A percentile compares a stretch with the other conserved stretches of the same genome.
These are phyloP conservation scores for Willisornis vidua DNA, from an alignment of 2,113 vertebrate species.

Conservation along the genomic window DNA sequence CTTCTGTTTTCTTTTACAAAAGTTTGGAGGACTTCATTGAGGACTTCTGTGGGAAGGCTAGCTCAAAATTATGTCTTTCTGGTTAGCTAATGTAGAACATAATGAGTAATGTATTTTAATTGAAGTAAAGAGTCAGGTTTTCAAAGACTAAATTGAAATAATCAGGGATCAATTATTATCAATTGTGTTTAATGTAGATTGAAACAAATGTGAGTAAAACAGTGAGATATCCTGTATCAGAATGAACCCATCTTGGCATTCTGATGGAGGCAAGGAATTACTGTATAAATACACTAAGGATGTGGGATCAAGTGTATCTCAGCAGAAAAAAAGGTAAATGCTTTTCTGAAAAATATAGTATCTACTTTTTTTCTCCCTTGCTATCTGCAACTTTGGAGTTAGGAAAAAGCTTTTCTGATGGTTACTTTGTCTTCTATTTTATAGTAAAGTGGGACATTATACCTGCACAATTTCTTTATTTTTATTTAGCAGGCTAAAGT, in stretches of 20 bases:
- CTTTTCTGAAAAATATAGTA: neutral
- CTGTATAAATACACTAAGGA: neutral
- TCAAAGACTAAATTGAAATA: neutral
- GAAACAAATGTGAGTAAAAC: neutral
- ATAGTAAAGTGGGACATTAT: neutral
- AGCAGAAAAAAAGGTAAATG: neutral
- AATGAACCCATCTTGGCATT: neutral
- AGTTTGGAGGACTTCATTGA: neutral
- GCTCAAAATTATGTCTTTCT: neutral
- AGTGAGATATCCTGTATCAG: neutral
- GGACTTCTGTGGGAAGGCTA: neutral
- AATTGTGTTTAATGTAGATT: neutral
- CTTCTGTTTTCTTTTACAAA: neutral
- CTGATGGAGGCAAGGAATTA: neutral
- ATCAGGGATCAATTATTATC: neutral
- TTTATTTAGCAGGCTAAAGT: neutral
- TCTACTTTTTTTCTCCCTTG: neutral
- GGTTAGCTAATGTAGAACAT: neutral
- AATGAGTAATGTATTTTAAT: neutral
- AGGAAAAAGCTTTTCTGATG: neutral
- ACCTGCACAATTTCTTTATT: neutral
- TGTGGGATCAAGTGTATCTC: neutral
- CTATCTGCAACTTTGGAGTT: neutral
- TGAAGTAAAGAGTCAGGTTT: neutral
- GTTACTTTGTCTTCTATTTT: neutral